Conservation (phyloP, 2,888 invertebrate species). For the Pollenia griseotomentosa region DNA sequence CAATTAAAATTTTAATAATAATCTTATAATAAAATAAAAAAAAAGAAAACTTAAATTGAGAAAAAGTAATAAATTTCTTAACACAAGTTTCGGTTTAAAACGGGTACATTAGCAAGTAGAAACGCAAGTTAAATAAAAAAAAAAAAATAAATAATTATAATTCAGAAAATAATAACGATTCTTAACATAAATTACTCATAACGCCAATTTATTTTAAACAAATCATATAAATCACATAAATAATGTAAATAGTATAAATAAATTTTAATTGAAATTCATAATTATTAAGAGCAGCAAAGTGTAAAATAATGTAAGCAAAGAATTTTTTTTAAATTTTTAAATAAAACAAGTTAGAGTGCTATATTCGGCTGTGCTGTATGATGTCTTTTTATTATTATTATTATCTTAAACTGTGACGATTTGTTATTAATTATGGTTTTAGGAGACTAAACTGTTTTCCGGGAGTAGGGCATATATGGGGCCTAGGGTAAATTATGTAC, state of each 20-base stretch:
- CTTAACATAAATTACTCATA: not conserved
- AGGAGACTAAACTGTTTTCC: no score
- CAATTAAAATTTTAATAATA: conserved; percentile 36
- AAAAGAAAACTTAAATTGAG: conserved; percentile 17
- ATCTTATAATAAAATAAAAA: conserved; percentile 34
- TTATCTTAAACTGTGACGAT: no score
- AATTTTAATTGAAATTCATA: not conserved
- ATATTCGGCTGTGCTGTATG: no score
- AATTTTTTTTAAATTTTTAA: no score
- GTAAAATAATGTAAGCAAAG: conserved; percentile 22
- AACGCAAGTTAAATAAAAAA: conserved; percentile 13
- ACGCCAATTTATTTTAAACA: conserved; percentile 37
- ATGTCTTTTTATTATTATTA: no score
- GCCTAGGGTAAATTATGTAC: no score
- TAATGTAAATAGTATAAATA: conserved; percentile 6
- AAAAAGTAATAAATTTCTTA: conserved; percentile 50
- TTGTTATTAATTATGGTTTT: no score
- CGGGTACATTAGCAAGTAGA: conserved; percentile 74
- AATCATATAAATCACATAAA: not conserved
- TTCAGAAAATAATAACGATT: not conserved
- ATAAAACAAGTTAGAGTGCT: no score
- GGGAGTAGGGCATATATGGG: no score
- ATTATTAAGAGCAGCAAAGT: not conserved
- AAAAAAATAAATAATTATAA: conserved; percentile 4
- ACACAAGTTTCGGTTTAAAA: conserved; percentile 83